Percentiles rank a stretch among this genome's conserved stretches.
Evolutionary conservation across 2,113 vertebrate genomes (phyloP).

Genomic region (Acanthochromis polyacanthus): DNA sequence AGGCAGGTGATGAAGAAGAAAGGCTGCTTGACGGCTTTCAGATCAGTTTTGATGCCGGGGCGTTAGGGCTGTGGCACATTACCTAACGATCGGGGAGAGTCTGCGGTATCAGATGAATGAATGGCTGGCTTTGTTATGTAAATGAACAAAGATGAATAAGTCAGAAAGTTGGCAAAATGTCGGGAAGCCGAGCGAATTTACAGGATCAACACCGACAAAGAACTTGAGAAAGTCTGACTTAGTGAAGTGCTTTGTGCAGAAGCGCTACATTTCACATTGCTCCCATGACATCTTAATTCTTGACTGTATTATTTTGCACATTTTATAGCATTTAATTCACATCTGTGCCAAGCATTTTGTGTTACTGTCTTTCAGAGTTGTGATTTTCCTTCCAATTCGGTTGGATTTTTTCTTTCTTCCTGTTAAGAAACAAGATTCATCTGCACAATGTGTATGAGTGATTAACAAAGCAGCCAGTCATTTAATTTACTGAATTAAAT

Average conservation of each 20-base stretch:
- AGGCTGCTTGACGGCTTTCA: constrained; percentile 65
- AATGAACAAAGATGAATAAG: constrained; percentile 28
- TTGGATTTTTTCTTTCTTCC: too few species aligned
- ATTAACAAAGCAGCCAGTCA: too few species aligned
- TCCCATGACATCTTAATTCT: neutral
- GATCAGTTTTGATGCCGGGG: constrained; percentile 52
- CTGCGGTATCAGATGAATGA: constrained; percentile 9
- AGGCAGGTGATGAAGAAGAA: constrained; percentile 67
- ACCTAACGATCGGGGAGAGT: constrained; percentile 38
- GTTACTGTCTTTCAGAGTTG: neutral
- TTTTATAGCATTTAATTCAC: neutral
- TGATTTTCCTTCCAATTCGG: neutral
- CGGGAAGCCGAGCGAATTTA: constrained; percentile 9
- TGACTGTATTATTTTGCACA: neutral
- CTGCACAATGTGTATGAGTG: too few species aligned
- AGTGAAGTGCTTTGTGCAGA: neutral
- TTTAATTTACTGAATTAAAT: too few species aligned
- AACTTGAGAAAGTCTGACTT: constrained; percentile 11
- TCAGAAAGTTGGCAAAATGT: constrained; percentile 32
- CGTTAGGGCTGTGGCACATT: constrained; percentile 46
- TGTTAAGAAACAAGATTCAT: too few species aligned
- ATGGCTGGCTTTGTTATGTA: constrained; percentile 25
- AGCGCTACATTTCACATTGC: neutral
- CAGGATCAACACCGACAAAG: constrained; percentile 14
- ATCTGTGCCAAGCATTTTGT: neutral